Conservation (phyloP, 2,888 invertebrate genomes). For the Agrochola macilenta region DNA sequence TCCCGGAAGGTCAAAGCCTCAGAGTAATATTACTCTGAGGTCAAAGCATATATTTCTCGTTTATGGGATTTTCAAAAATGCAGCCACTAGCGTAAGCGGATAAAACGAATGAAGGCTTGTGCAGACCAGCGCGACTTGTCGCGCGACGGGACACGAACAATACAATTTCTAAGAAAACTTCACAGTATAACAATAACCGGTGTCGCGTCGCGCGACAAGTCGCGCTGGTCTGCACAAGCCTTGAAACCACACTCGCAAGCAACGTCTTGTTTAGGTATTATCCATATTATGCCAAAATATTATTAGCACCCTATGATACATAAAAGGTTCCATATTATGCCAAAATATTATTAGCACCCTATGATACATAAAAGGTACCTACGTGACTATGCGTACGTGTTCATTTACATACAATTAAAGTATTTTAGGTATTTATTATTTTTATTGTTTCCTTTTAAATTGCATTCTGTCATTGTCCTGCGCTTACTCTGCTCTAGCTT, state of each 20-base stretch:
- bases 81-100: neutral
- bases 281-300: slow-evolving; percentile 3
- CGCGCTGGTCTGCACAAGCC: too few relatives aligned
- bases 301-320: neutral
- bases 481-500: slow-evolving; percentile 16
- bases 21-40: too few relatives aligned
- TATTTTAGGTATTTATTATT: slow-evolving; percentile 7
- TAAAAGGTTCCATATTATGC: neutral
- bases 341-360: neutral
- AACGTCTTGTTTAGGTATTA: neutral
- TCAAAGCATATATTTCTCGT: neutral
- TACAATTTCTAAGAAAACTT: too few relatives aligned
- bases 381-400: slow-evolving; percentile 22
- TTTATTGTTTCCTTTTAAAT: slow-evolving; percentile 33
- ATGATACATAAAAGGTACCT: neutral
- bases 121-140: too few relatives aligned
- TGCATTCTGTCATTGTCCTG: neutral
- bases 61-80: neutral
- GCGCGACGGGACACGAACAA: too few relatives aligned
- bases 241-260: neutral
- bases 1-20: neutral
- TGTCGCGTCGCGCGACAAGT: too few relatives aligned
- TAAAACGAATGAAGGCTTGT: neutral
- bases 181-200: too few relatives aligned
- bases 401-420: neutral